These are phyloP conservation scores for Penaeus chinensis DNA, from an alignment of 1,140 invertebrate genomes.

Conservation along the genomic window DNA sequence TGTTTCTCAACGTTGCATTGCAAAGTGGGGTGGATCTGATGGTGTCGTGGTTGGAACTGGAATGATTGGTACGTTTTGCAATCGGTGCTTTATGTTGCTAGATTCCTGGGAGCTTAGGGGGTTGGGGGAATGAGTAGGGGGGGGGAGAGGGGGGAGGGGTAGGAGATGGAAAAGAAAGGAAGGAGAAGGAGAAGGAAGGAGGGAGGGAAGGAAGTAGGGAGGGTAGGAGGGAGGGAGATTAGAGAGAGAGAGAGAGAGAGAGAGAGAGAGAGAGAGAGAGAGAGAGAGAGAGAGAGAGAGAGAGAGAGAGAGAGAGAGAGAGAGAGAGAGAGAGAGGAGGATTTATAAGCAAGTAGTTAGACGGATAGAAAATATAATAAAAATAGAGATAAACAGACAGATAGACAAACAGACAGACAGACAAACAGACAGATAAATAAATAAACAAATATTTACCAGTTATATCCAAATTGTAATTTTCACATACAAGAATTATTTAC, in stretches of 20 bases:
- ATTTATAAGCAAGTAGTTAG: neutral
- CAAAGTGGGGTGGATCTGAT: no score
- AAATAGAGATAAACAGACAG: conserved; percentile 1
- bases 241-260: conserved; percentile 9
- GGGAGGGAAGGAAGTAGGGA: conserved; percentile 14
- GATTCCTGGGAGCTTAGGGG: no score
- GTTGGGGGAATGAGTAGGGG: no score
- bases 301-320: conserved; percentile 9
- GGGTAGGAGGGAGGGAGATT: neutral
- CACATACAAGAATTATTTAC: no score
- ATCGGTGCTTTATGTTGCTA: no score
- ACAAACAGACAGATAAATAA: no score
- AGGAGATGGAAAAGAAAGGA: neutral
- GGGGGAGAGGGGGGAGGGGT: no score
- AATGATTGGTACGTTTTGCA: no score
- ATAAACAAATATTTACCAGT: no score
- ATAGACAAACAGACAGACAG: neutral
- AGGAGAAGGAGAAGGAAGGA: neutral
- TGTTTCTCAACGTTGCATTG: no score
- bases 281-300: conserved; percentile 27
- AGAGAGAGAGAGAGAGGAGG: conserved; percentile 14
- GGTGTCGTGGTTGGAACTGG: no score
- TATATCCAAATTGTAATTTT: no score
- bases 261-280: conserved; percentile 17
- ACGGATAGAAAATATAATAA: neutral